Base-by-base conservation (phyloP, 2,113 vertebrate genomes). In the Alces alces region DNA sequence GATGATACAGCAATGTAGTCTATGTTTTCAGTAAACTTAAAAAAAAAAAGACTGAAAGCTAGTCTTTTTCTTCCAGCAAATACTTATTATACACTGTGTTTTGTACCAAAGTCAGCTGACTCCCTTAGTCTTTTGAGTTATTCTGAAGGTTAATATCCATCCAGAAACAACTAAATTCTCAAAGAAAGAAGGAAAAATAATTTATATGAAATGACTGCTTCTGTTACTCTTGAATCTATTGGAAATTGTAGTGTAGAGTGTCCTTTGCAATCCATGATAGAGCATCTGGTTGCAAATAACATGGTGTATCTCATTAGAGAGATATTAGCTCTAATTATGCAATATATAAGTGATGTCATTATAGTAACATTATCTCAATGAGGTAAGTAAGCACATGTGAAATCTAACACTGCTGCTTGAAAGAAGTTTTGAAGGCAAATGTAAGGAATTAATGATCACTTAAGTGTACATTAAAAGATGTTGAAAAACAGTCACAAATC, bases 261-360 rank as follows among this genome's bases (percentile, higher is more conserved):
- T 79, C 60, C 52, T 97, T 93, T 89, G 43, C 86, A 89, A 61
- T 84, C 87, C 27, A 50, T 58, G 79, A 79, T 33, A 95, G 28
- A 93, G 83, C 92, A 96, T 57, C 92, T 97, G 43, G 80, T 95
- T 97, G 73, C 79, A 90, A 93, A 95, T 94, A 96, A 64, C 79
- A 50, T 97, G 61, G 30, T 93, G 14, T 95, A 88, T 95, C 91
- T 97, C 96, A 97, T 97, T 97, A 98, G 78, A 93, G 83, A 85
- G 78, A 96, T 79, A 97, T 78, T 95, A 97, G 78, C 58, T 79
- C 79, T 97, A 92, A 97, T 97, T 97, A 96, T 94, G 78, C 66
- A 96, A 91, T 76, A 93, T 97, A 70, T 93, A 92, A 93, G 57
- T 95, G 70, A 96, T 33, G 94, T 95, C 86, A 97, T 97, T 95